Percentiles rank a stretch among this genome's conserved stretches.
Conservation (phyloP, 2,113 vertebrate species). For the Rhegmatorhina hoffmannsi region DNA sequence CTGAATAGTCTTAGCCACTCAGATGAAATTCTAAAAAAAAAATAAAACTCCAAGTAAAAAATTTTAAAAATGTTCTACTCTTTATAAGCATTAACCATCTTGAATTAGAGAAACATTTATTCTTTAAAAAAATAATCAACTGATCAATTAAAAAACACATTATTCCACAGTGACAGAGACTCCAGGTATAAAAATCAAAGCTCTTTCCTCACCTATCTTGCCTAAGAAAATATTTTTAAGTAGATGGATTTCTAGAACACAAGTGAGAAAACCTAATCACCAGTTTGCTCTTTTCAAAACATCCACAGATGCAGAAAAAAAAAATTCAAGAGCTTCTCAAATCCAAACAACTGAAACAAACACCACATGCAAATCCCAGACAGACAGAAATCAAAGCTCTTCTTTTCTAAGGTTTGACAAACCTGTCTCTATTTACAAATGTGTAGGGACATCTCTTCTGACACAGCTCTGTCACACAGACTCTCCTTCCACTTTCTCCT, state of each 20-base stretch:
- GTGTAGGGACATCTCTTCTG: not conserved
- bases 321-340: not conserved
- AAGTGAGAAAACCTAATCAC: not conserved
- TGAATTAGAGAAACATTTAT: rapidly evolving
- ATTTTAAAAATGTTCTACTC: not conserved
- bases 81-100: not conserved
- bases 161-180: not conserved
- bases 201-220: not conserved
- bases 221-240: not conserved
- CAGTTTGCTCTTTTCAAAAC: not conserved
- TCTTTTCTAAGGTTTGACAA: not conserved
- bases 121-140: not conserved
- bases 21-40: not conserved
- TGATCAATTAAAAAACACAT: not conserved
- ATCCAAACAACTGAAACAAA: not conserved
- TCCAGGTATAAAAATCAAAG: constrained; percentile 1
- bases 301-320: not conserved
- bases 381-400: not conserved
- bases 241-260: not conserved
- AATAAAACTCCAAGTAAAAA: not conserved
- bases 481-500: not conserved
- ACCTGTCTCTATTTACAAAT: not conserved
- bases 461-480: not conserved
- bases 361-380: not conserved
- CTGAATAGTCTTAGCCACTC: not conserved